These are phyloP conservation scores for Budorcas taxicolor DNA, from an alignment of 2,113 vertebrate species.

Conservation along the genomic window DNA sequence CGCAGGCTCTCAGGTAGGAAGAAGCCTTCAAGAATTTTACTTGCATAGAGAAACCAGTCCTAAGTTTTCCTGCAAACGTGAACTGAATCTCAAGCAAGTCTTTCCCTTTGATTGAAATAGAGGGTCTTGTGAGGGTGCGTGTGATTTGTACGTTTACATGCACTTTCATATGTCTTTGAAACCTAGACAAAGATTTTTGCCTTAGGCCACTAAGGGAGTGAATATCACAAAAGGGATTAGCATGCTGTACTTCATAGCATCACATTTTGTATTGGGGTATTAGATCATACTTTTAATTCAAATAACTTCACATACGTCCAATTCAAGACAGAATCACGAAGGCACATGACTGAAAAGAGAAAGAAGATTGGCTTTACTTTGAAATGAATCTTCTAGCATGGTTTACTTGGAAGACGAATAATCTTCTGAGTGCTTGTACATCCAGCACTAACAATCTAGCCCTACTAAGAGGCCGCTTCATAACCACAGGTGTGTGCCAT, in stretches of 20 bases:
- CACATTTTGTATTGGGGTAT: constrained; percentile 13
- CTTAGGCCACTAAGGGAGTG: constrained; percentile 66
- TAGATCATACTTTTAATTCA: constrained; percentile 65
- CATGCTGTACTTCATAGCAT: constrained; percentile 40
- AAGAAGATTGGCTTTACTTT: constrained; percentile 13
- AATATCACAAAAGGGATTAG: constrained; percentile 69
- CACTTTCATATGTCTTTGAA: constrained; percentile 68
- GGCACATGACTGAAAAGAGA: background rate
- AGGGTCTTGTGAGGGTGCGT: background rate
- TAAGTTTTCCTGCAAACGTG: constrained; percentile 40
- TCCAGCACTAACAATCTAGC: background rate
- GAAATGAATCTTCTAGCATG: background rate
- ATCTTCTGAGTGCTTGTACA: background rate
- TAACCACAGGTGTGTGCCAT: background rate
- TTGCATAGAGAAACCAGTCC: constrained; percentile 35
- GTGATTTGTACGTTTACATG: constrained; percentile 38
- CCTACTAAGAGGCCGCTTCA: background rate
- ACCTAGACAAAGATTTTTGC: constrained; percentile 69
- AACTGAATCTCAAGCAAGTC: constrained; percentile 45
- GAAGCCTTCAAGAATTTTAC: constrained; percentile 51
- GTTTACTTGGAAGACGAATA: background rate
- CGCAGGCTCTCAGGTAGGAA: constrained; percentile 27
- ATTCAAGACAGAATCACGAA: constrained; percentile 39
- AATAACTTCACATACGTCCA: constrained; percentile 50
- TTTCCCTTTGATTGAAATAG: constrained; percentile 59